phyloP scores from a whole-genome alignment of 1,140 invertebrate genomes.

The Caenorhabditis briggsae region DNA sequence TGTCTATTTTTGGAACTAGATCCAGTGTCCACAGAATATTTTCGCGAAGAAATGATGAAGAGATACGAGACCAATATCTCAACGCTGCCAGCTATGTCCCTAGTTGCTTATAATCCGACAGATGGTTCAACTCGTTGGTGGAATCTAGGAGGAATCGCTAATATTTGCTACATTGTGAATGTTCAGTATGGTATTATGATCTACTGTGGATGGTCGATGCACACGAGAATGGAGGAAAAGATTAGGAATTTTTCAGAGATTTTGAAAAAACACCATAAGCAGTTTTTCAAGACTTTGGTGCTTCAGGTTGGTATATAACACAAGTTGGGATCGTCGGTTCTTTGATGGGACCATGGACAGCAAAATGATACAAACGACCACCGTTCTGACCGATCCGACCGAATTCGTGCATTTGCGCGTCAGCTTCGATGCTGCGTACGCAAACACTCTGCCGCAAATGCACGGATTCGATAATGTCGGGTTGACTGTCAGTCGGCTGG shows the following conservation, averaged over 20 bases:
- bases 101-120: background rate
- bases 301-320: background rate
- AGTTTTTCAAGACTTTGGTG: slow-evolving; percentile 22
- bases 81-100: background rate
- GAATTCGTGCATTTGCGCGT: too few relatives aligned
- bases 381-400: too few relatives aligned
- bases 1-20: background rate
- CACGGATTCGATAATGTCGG: too few relatives aligned
- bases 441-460: too few relatives aligned
- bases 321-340: too few relatives aligned
- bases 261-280: background rate
- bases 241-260: slow-evolving; percentile 10
- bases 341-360: too few relatives aligned
- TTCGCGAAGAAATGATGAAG: background rate
- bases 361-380: too few relatives aligned
- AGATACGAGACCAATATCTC: background rate
- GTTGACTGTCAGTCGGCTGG: too few relatives aligned
- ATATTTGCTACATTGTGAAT: slow-evolving; percentile 18
- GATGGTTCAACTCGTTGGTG: background rate
- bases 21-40: background rate
- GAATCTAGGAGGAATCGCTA: background rate
- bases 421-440: too few relatives aligned
- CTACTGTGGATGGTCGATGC: slow-evolving; percentile 15
- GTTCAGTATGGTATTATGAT: slow-evolving; percentile 25
- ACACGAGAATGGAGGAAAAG: background rate